phyloP scores from a whole-genome alignment of 1,140 invertebrate species.

The Bombus confusus region DNA sequence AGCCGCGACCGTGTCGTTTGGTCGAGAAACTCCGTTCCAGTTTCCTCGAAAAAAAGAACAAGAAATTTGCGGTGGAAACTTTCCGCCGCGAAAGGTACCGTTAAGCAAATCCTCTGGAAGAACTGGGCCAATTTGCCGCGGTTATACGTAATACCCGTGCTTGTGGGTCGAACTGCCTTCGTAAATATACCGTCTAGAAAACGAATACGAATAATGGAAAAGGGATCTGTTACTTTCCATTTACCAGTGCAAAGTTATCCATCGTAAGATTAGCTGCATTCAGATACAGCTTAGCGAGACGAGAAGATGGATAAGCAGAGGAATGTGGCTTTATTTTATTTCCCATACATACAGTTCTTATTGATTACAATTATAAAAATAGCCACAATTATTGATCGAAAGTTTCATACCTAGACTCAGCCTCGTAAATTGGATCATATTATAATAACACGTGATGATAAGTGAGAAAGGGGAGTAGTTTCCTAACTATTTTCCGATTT shows the following conservation, averaged over 20 bases:
- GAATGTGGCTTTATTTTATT: background rate
- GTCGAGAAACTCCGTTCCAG: background rate
- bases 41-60: background rate
- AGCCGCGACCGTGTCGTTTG: background rate
- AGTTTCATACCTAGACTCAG: too few species aligned
- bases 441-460: too few species aligned
- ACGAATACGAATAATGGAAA: background rate
- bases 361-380: background rate
- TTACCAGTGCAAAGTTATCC: background rate
- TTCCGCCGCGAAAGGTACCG: background rate
- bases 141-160: background rate
- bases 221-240: background rate
- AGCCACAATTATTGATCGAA: too few species aligned
- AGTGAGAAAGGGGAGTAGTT: too few species aligned
- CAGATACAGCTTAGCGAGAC: background rate
- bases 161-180: background rate
- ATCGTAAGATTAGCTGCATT: background rate
- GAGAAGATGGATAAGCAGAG: too few species aligned
- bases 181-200: too few species aligned
- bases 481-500: too few species aligned
- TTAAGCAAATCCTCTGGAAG: background rate
- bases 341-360: background rate
- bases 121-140: conserved; percentile 4
- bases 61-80: background rate
- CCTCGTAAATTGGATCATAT: too few species aligned